These are phyloP conservation scores for Muscicapa comitata DNA, from an alignment of 2,797 vertebrate genomes.

Conservation along the genomic window DNA sequence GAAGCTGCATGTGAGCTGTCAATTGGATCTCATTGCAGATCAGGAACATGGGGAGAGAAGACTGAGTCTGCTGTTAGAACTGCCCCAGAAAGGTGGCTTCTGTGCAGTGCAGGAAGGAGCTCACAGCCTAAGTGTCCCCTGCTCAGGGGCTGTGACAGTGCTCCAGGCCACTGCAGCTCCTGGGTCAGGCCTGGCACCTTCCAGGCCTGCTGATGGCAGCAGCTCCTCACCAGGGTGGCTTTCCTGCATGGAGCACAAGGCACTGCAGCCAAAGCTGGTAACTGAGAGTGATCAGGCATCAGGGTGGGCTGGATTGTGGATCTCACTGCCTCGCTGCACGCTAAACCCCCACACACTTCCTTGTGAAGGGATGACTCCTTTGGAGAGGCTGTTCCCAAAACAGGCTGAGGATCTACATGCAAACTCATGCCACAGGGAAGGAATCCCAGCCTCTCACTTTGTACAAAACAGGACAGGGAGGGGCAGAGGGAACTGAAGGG, in stretches of 20 bases:
- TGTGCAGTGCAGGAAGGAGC: rapidly evolving
- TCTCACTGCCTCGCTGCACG: not conserved
- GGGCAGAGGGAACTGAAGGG: not conserved
- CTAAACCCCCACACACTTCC: not conserved
- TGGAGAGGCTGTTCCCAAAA: not conserved
- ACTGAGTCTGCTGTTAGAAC: not conserved
- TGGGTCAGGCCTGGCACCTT: not conserved
- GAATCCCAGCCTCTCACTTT: not conserved
- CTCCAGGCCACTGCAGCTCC: not conserved
- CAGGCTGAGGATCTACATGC: not conserved
- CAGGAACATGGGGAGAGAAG: not conserved
- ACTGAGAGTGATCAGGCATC: not conserved
- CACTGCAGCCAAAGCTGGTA: not conserved
- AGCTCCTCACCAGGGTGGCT: not conserved
- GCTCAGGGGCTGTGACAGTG: not conserved
- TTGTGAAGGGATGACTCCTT: not conserved
- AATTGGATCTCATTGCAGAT: not conserved
- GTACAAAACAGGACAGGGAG: not conserved
- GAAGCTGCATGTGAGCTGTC: not conserved
- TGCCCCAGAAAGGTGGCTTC: not conserved
- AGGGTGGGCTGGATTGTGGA: not conserved
- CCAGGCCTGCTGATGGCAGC: not conserved
- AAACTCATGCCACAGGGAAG: not conserved
- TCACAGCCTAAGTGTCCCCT: not conserved
- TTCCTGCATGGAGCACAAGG: not conserved